A percentile compares a stretch with the other conserved stretches of the same genome.
Conservation (phyloP, 2,797 vertebrate genomes). For the Cygnus olor region DNA sequence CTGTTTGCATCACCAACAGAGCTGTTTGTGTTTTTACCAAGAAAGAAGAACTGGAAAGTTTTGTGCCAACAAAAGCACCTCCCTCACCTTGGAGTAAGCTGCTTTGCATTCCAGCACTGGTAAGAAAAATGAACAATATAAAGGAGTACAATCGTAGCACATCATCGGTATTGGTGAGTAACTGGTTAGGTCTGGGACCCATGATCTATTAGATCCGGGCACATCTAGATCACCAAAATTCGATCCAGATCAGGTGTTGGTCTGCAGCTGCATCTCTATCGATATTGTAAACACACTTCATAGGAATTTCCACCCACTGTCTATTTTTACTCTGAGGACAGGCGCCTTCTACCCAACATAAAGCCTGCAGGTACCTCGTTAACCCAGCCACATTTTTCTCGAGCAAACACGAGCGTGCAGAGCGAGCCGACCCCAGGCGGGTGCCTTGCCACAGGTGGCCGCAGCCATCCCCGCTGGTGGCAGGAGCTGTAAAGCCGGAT, state of each 20-base stretch:
- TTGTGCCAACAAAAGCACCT: neutral
- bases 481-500: conserved; percentile 35
- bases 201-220: neutral
- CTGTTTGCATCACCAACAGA: neutral
- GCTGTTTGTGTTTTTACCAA: neutral
- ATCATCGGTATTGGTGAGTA: neutral
- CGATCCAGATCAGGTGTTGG: neutral
- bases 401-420: neutral
- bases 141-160: neutral
- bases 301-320: neutral
- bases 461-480: neutral
- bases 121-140: neutral
- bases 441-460: neutral
- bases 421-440: neutral
- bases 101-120: neutral
- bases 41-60: neutral
- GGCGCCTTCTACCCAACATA: neutral
- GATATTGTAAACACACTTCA: neutral
- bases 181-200: neutral
- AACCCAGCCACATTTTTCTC: neutral
- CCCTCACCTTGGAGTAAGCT: neutral
- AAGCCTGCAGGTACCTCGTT: conserved; percentile 2
- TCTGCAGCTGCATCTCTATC: neutral
- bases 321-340: neutral
- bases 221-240: neutral